Conservation (phyloP, 2,113 vertebrate species). For the Lepidothrix coronata region DNA sequence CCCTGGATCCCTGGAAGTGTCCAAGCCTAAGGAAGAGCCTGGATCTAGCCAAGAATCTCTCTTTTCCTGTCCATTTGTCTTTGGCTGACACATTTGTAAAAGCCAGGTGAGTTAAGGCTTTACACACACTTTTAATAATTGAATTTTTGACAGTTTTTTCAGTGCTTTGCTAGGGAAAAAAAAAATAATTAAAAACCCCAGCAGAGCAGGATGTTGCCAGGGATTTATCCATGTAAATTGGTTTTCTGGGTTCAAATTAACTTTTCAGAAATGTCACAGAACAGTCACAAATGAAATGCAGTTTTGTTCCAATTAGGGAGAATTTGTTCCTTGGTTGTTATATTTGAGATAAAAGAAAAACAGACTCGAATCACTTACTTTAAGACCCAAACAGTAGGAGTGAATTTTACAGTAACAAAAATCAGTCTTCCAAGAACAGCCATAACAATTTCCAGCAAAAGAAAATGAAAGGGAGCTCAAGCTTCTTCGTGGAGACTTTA, state of each 20-base stretch:
- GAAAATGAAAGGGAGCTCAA: neutral
- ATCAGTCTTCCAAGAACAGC: neutral
- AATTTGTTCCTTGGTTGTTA: neutral
- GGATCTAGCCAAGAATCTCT: neutral
- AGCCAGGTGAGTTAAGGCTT: neutral
- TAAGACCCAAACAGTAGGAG: neutral
- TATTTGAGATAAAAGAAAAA: neutral
- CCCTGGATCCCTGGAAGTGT: neutral
- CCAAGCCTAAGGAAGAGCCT: neutral
- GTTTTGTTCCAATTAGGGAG: neutral
- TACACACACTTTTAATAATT: neutral
- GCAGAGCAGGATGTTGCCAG: neutral
- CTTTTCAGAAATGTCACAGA: neutral
- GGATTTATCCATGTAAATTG: neutral
- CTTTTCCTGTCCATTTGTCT: fast-evolving
- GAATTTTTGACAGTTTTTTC: neutral
- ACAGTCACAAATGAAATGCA: neutral
- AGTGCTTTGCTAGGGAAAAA: neutral
- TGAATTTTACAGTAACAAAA: neutral
- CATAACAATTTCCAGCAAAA: neutral
- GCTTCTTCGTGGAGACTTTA: neutral
- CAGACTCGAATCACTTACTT: neutral
- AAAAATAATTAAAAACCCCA: neutral
- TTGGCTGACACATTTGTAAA: neutral
- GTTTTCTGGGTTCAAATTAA: neutral